phyloP scores from a whole-genome alignment of 2,888 invertebrate species.

The Dynastes hyllus region DNA sequence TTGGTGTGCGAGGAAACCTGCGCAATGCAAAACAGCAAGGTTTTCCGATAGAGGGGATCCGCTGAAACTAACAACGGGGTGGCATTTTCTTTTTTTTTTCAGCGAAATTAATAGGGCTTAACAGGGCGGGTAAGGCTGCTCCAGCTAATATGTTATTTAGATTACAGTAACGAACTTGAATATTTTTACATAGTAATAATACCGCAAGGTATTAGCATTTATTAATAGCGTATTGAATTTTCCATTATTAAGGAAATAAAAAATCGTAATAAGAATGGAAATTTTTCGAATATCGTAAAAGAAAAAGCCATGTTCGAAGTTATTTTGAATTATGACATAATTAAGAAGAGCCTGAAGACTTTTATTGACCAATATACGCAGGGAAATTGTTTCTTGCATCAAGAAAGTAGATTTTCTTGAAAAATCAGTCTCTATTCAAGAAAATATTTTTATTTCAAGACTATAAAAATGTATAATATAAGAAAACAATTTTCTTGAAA shows the following conservation, averaged over 20 bases:
- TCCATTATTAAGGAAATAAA: neutral
- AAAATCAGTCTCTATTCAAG: too few species aligned
- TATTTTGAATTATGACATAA: too few species aligned
- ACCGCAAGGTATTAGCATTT: neutral
- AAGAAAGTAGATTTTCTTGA: too few species aligned
- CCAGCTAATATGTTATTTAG: neutral
- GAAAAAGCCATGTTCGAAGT: too few species aligned
- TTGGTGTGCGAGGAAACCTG: constrained; percentile 8
- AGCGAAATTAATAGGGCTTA: constrained; percentile 8
- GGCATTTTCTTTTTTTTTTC: neutral
- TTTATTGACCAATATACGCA: too few species aligned
- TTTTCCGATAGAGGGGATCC: constrained; percentile 1
- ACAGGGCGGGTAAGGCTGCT: neutral
- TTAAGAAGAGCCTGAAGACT: too few species aligned
- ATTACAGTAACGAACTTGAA: constrained; percentile 7
- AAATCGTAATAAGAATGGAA: too few species aligned
- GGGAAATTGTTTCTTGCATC: too few species aligned
- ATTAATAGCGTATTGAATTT: constrained; percentile 7
- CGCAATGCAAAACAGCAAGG: neutral
- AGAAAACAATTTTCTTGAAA: too few species aligned
- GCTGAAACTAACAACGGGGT: neutral
- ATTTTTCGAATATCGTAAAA: too few species aligned
- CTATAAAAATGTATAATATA: too few species aligned
- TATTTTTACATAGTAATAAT: constrained; percentile 15
- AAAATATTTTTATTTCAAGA: too few species aligned